Evolutionary conservation across 1,140 invertebrate genomes (phyloP), one percentile per base, ranked within the genome.

Genomic region (Sesamia nonagrioides): DNA sequence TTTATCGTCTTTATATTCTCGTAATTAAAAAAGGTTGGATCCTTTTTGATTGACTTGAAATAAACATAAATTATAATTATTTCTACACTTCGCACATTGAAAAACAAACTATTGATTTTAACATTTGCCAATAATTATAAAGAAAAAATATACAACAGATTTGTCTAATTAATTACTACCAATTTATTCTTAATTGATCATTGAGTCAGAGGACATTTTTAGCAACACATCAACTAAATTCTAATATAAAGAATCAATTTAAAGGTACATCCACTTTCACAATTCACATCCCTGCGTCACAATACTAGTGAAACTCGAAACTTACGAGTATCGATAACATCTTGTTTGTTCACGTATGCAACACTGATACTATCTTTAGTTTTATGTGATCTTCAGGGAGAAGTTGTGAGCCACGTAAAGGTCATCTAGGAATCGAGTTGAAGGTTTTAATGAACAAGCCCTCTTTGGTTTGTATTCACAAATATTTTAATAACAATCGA

Each of bases 301-400:
- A 3, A 18, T 86, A 88, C 87, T 82, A 81, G 40, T 18, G 71
- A 8, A 83, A 85, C 85, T 86, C 89, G 84, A 89, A 71, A 74
- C 54, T 45, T 58, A 74, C 52, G 13, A 17, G 15, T 74, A n/a
- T 58, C 37, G 52, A 74, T 74, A 58, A 58, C 11, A 74, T 74
- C 52, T 74, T 58, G 21, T 40, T 45, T 60, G 33, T 37, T 15
- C 71, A 74, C 71, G 54, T 74, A 60, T 63, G 60, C 18, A 54
- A 42, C 17, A 74, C 35, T 42, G 60, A 42, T 35, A 42, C 60
- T 63, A 63, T 37, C 8, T 40, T 42, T n/a, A 11, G 60, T 63
- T 61, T 61, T 40, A 17, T 40, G 60, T 40, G 42, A 13, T 1
- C 9, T 63, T 9, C 35, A 40, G 35, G 17, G 11, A 7, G 11